Percentiles rank a stretch among this genome's conserved stretches.
Conservation (phyloP, 2,113 vertebrate genomes). For the Hippocampus guttulatus region DNA sequence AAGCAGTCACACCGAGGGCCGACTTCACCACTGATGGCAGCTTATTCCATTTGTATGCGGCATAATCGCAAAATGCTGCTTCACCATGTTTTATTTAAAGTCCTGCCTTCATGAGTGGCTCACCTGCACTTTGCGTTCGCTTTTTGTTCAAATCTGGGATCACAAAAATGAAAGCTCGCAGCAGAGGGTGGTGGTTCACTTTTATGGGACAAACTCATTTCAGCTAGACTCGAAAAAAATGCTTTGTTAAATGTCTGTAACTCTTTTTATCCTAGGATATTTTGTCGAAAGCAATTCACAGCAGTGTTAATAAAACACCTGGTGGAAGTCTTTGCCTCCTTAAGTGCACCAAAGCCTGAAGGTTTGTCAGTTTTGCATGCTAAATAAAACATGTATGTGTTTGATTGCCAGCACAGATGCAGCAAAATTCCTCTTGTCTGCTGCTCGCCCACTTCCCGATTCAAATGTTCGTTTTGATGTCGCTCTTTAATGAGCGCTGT, state of each 20-base stretch:
- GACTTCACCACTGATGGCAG: too few relatives aligned
- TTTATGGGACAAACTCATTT: neutral
- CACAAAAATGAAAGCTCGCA: too few relatives aligned
- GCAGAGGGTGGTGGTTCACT: too few relatives aligned
- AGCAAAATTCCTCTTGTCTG: conserved; percentile 43
- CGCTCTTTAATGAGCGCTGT: conserved; percentile 59
- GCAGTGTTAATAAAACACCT: neutral
- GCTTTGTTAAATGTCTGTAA: neutral
- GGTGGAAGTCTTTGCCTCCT: conserved; percentile 31
- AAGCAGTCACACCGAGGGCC: too few relatives aligned
- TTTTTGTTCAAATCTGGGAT: too few relatives aligned
- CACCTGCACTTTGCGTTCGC: neutral
- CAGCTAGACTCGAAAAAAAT: neutral
- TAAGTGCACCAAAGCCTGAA: conserved; percentile 38
- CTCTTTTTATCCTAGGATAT: neutral
- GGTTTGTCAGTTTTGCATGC: conserved; percentile 67
- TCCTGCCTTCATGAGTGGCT: neutral
- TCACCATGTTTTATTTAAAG: too few relatives aligned
- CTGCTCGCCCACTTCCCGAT: conserved; percentile 57
- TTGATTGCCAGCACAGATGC: conserved; percentile 58
- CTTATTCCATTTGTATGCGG: too few relatives aligned
- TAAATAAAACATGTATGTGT: conserved; percentile 75
- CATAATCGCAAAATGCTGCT: too few relatives aligned
- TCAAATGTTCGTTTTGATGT: conserved; percentile 70
- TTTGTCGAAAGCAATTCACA: neutral